phyloP scores from a whole-genome alignment of 1,140 invertebrate genomes.

The Apocrypta bakeri region DNA sequence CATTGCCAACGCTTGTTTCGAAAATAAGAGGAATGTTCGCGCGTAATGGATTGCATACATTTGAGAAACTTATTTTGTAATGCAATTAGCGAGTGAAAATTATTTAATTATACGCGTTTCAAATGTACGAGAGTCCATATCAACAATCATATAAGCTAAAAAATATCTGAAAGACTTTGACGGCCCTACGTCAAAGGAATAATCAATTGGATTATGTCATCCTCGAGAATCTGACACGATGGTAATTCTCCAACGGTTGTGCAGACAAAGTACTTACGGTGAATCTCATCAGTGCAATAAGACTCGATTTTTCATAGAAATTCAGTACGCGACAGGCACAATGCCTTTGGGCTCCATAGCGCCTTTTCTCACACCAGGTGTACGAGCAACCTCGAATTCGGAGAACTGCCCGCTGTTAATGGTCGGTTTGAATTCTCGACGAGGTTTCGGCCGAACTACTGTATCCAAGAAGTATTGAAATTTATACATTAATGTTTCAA shows the following conservation, averaged over 20 bases:
- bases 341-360: background rate
- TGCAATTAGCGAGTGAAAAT: conserved; percentile 7
- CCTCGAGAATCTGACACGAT: background rate
- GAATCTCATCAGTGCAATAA: background rate
- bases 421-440: background rate
- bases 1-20: background rate
- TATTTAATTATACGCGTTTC: too few relatives aligned
- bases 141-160: too few relatives aligned
- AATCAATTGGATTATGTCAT: background rate
- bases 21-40: background rate
- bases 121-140: too few relatives aligned
- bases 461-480: too few relatives aligned
- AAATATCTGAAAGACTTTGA: too few relatives aligned
- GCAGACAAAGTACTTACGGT: background rate
- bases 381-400: background rate
- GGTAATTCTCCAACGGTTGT: too few relatives aligned
- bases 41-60: background rate
- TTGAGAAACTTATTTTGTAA: background rate
- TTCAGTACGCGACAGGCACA: too few relatives aligned
- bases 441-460: background rate
- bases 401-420: background rate
- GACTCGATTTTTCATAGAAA: background rate
- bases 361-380: background rate
- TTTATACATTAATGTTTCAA: too few relatives aligned
- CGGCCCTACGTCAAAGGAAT: background rate